phyloP scores from a whole-genome alignment of 2,888 invertebrate species.

The Phaonia tiefii region DNA sequence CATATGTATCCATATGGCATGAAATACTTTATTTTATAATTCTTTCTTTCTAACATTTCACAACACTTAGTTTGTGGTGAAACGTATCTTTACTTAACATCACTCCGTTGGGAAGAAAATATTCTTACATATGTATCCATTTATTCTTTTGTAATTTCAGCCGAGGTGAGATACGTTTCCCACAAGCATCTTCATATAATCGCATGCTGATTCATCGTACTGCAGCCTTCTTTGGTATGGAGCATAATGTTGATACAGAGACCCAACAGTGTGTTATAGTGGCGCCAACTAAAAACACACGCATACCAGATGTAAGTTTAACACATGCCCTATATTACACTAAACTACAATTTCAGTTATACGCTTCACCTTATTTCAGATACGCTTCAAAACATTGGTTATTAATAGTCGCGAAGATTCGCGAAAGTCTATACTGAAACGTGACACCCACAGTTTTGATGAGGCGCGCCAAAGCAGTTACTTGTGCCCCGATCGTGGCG shows the following conservation, averaged over 20 bases:
- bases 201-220: constrained; percentile 97
- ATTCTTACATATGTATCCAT: too few relatives aligned
- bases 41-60: too few relatives aligned
- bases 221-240: constrained; percentile 95
- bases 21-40: too few relatives aligned
- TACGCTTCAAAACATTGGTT: constrained; percentile 87
- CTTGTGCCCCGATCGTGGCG: constrained; percentile 84
- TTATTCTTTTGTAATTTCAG: too few relatives aligned
- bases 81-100: too few relatives aligned
- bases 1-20: too few relatives aligned
- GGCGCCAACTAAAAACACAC: constrained; percentile 85
- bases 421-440: constrained; percentile 90
- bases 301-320: constrained; percentile 79
- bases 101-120: too few relatives aligned
- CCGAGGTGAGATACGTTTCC: constrained; percentile 91
- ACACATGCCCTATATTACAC: neutral
- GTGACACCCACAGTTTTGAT: constrained; percentile 90
- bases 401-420: constrained; percentile 86
- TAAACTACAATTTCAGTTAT: neutral
- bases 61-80: too few relatives aligned
- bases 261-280: constrained; percentile 91
- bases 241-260: constrained; percentile 93
- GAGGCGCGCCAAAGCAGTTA: constrained; percentile 83
- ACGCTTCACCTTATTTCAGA: constrained; percentile 76
- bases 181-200: constrained; percentile 96